Percentiles rank a stretch among this genome's conserved stretches.
These are phyloP conservation scores for Oasisia sp. DNA, from an alignment of 2,888 invertebrate genomes.

Conservation along the genomic window DNA sequence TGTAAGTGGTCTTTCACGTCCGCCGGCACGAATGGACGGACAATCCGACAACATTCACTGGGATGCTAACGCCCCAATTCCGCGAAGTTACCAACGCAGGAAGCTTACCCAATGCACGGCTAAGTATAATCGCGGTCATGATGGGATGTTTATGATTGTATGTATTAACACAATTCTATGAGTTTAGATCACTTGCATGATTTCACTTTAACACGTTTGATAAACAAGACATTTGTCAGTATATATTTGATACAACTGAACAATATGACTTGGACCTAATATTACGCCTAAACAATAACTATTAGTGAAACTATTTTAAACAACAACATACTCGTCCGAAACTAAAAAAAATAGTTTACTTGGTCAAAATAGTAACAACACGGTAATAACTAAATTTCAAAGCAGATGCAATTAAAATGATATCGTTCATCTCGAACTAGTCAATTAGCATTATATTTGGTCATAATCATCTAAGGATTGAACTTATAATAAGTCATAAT, in stretches of 20 bases:
- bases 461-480: background rate
- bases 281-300: background rate
- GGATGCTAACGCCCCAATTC: background rate
- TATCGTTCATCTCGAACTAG: background rate
- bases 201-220: background rate
- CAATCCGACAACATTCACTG: background rate
- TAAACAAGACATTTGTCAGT: background rate
- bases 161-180: background rate
- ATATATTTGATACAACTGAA: background rate
- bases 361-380: background rate
- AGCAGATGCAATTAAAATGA: background rate
- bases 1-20: constrained; percentile 2
- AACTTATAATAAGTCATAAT: background rate
- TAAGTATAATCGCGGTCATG: background rate
- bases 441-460: background rate
- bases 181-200: background rate
- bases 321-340: background rate
- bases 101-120: background rate
- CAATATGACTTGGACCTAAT: background rate
- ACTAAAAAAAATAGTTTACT: background rate
- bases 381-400: background rate
- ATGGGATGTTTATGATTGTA: background rate
- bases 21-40: background rate
- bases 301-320: background rate
- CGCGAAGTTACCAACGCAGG: background rate